Evolutionary conservation across 2,113 vertebrate species (phyloP).

Genomic region (Orcinus orca): DNA sequence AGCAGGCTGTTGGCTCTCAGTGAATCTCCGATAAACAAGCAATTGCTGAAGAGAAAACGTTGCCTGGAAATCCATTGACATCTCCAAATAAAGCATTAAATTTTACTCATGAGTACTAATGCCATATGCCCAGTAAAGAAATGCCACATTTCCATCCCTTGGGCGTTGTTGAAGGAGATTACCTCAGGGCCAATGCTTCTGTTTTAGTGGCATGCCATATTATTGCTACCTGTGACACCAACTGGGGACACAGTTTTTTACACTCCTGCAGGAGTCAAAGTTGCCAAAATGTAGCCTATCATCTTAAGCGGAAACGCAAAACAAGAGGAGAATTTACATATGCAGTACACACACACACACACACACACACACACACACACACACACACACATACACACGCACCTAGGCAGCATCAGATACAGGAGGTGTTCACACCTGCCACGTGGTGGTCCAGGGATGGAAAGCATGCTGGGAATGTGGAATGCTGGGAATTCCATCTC

Average conservation of each 20-base stretch:
- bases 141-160: background rate
- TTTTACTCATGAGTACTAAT: slow-evolving; percentile 65
- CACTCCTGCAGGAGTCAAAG: background rate
- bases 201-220: slow-evolving; percentile 6
- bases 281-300: background rate
- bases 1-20: slow-evolving; percentile 52
- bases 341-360: too few species aligned
- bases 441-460: fast-evolving
- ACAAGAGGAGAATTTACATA: background rate
- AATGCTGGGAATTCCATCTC: background rate
- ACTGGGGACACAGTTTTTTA: slow-evolving; percentile 23
- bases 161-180: slow-evolving; percentile 61
- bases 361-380: too few species aligned
- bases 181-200: slow-evolving; percentile 42
- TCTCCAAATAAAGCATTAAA: slow-evolving; percentile 68
- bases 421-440: background rate
- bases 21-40: slow-evolving; percentile 38
- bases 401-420: background rate
- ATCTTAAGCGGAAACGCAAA: background rate
- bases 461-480: fast-evolving
- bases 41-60: slow-evolving; percentile 57
- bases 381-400: too few species aligned
- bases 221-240: slow-evolving; percentile 36
- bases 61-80: slow-evolving; percentile 49
- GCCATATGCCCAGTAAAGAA: slow-evolving; percentile 33